Base-by-base conservation (phyloP, 2,888 invertebrate genomes). In the Willowsia nigromaculata region DNA sequence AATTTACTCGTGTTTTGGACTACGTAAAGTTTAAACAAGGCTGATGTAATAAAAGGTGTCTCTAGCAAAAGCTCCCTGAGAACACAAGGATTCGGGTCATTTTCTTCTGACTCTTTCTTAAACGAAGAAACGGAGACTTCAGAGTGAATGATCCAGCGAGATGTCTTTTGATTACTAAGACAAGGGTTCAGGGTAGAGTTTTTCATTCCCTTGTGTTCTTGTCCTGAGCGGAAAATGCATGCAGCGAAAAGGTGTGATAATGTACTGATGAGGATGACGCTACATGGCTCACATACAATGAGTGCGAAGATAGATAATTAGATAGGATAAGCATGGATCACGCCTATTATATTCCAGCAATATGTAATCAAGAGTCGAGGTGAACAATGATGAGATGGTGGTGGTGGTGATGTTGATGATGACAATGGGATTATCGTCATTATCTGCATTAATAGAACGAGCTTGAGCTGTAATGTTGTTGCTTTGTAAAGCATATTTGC, bases 91-190 rank as follows among this genome's bases (percentile, higher is more conserved):
- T 59, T 71, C 59, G 59, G 80, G 80, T 80, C 37, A 80, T 80
- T 59, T 80, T 80, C 59, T 22, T 25, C 37, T 80, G 80, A 80
- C 80, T 80, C 80, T 30, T 59, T 59, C n/a, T 9, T 13, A 59
- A 37, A n/a, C 22, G 56, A 25, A 43, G 43, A 27, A n/a, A 65
- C 5, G 15, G 7, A 47, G 62, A 65, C 81, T 62, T 27, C 15
- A 47, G 27, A 78, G 53, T 50, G 81, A 82, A 47, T 65, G 62
- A 82, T 82, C 81, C 62, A 82, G 62, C 7, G 65, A 82, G 81
- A 82, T 82, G 43, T 27, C 43, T 43, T 82, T 82, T 82, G 81
- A 82, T 82, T 82, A n/a, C n/a, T n/a, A 82, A 62, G 65, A 82
- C 81, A 30, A 82, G 59, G 40, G 15, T n/a, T 65, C 33, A 33